Base-by-base conservation (phyloP, 1,140 invertebrate genomes). In the Bombyx mandarina region DNA sequence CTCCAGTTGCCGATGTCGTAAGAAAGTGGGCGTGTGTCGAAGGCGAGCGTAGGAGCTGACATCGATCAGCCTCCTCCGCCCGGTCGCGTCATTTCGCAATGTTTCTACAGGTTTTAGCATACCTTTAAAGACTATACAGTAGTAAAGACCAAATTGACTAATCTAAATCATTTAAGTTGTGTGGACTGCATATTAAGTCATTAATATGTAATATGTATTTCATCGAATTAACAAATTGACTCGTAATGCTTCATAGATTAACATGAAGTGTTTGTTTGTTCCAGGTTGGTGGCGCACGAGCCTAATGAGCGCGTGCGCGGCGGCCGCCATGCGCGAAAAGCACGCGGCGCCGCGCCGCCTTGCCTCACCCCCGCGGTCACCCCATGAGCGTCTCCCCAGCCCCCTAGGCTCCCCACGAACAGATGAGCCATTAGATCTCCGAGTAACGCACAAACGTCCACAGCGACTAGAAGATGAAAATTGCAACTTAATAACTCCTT, bases 391-490 rank as follows among this genome's bases (percentile, higher is more conserved):
- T 56, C 74, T 69, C 69, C 67, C 68, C 67, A 81, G 76, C 65
- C 82, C 79, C 7, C 75, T 82, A 12, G 71, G 89, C 82, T 70
- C 85, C 55, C 70, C 89, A 45, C 86, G 87, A 56, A 76, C 88
- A 35, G 93, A 94, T 63, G 93, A 95, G 73, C 95, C 95, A 3
- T 84, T 97, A 50, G 95, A 97, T 77, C 89, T 97, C 8, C 90
- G 94, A 61, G 90, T 96, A 49, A 94, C 94, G 49, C 93, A 93
- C 76, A 96, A 96, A 72, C 94, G 95, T 73, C 79, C 86, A 22
- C 79, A 77, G 63, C 84, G 90, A 9, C 68, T 93, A 6, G 91
- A 93, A 69, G 94, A 95, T 80, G 94, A 95, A 77, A 95, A 96
- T 77, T 89, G 91, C 66, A 94, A 94, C 76, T 72, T 93, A 1